Evolutionary conservation across 2,797 vertebrate species (phyloP), one percentile per base, ranked within the genome.

Genomic region (Sebastes itinus): DNA sequence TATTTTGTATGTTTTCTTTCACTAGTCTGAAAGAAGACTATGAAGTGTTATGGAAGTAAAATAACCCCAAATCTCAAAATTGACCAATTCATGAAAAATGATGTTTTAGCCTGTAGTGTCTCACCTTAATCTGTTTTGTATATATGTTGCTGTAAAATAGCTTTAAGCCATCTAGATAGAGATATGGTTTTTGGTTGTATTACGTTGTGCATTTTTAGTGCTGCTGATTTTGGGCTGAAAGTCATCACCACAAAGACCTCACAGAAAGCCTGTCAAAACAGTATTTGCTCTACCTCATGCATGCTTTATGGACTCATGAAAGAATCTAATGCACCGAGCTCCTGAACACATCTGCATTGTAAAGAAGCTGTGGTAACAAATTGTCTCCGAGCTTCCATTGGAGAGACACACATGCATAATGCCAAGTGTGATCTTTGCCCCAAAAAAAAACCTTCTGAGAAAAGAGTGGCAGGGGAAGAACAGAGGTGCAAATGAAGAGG

Each of bases 401-500:
- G 69, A 87, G 78, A 72, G 56, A 54, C 22, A 27, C 69, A 30
- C 66, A 66, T 27, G n/a, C 28, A 30, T 49, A 49, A 49, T 69
- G 22, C 69, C 25, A 25, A 83, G 46, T 72, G 54, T 82, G 78
- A 87, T 89, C 79, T 83, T 83, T 85, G 68, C 73, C 70, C 79
- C 16, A 4, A 49, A 49, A 49, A 49, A 49, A 49, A 49, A 46
- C 59, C 59, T 75, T 74, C 23, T 23, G 75, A 79, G 71, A 61
- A 59, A 76, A 78, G 76, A 78, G 72, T 55, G 75, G 56, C 85
- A 62, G 62, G 63, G 35, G 46, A 66, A 56, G 85, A 77, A 64
- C 82, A 89, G 86, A 85, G 88, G 79, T 83, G 90, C 88, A 92
- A 90, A 92, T 92, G 82, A 87, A 75, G 66, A 60, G 18, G 23